A percentile compares a stretch with the other conserved stretches of the same genome.
These are phyloP conservation scores for Gobionotothen gibberifrons DNA, from an alignment of 2,797 vertebrate species.

Conservation along the genomic window DNA sequence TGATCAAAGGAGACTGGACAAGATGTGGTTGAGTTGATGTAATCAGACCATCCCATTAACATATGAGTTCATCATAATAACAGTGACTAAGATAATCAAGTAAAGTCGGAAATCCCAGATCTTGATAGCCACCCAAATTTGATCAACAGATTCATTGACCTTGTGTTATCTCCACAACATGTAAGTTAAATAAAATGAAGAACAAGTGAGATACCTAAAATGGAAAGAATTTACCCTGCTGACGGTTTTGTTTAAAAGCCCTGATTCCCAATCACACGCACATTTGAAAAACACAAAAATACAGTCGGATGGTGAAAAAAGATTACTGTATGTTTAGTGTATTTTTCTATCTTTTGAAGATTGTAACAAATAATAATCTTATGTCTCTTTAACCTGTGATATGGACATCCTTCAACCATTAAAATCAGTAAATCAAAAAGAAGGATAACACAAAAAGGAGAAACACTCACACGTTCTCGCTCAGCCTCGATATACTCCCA, in stretches of 20 bases:
- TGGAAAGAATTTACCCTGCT: not conserved
- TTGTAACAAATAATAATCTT: too few relatives aligned
- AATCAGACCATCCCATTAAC: slow-evolving; percentile 10
- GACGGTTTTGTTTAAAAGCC: not conserved
- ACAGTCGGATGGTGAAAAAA: too few relatives aligned
- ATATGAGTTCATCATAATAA: slow-evolving; percentile 41
- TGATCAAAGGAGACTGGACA: too few relatives aligned
- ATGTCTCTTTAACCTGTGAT: too few relatives aligned
- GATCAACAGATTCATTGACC: slow-evolving; percentile 58
- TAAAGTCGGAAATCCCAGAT: slow-evolving; percentile 65
- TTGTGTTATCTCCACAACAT: slow-evolving; percentile 37
- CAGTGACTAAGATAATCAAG: slow-evolving; percentile 53
- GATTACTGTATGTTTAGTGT: too few relatives aligned
- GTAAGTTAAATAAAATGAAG: slow-evolving; percentile 43
- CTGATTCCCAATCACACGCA: not conserved
- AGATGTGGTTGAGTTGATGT: not conserved
- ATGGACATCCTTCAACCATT: too few relatives aligned
- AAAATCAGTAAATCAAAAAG: too few relatives aligned
- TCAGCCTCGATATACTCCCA: slow-evolving; percentile 1
- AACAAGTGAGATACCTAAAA: not conserved
- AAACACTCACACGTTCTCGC: slow-evolving; percentile 15
- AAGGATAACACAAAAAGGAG: not conserved
- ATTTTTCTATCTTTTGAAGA: too few relatives aligned
- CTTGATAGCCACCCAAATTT: slow-evolving; percentile 50
- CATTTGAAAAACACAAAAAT: not conserved